Evolutionary conservation across 2,113 vertebrate species (phyloP).

Genomic region (Onychostoma macrolepis): DNA sequence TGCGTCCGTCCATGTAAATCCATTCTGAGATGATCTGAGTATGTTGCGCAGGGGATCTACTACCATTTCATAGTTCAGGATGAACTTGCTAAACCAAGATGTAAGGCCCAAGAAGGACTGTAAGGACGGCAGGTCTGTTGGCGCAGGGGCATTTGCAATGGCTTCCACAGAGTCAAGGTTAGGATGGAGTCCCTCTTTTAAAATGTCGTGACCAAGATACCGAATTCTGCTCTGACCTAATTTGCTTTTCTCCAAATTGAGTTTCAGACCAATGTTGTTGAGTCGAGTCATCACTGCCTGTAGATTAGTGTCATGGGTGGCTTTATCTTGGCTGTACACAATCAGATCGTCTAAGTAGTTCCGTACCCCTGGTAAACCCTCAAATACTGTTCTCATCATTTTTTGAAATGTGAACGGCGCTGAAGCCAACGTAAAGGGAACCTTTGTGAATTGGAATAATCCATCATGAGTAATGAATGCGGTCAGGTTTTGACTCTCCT

Average conservation of each 20-base stretch:
- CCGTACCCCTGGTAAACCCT: neutral
- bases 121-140: neutral
- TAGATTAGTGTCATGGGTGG: neutral
- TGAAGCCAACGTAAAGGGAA: no score
- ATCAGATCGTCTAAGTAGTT: constrained; percentile 33
- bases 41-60: neutral
- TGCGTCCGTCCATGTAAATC: neutral
- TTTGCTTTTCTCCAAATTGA: neutral
- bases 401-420: no score
- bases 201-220: constrained; percentile 1
- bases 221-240: neutral
- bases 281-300: neutral
- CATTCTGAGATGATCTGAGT: neutral
- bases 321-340: neutral
- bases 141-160: constrained; percentile 7
- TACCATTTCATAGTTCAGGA: constrained; percentile 13
- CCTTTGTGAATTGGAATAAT: neutral
- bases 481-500: neutral
- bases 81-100: constrained; percentile 23
- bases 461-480: no score
- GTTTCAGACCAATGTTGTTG: neutral
- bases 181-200: neutral
- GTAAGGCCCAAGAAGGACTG: constrained; percentile 1
- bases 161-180: neutral
- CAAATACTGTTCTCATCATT: neutral